Conservation (phyloP, 1,140 invertebrate species). For the Macrocentrus cingulum region DNA sequence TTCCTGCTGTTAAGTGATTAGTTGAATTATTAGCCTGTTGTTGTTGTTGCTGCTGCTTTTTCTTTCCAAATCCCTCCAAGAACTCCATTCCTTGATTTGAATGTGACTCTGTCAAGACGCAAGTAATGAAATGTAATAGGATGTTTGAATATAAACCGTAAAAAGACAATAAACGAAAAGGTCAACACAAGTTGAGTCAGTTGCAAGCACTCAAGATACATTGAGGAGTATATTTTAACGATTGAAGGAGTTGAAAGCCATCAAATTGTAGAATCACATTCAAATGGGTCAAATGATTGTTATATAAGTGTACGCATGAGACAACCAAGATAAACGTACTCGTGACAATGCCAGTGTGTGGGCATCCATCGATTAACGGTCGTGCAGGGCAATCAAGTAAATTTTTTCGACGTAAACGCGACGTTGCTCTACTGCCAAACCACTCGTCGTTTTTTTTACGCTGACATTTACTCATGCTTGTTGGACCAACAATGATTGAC, state of each 20-base stretch:
- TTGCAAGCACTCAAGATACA: not conserved
- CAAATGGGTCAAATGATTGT: not conserved
- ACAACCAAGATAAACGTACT: slow-evolving; percentile 10
- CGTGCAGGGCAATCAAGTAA: not conserved
- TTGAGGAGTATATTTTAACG: not conserved
- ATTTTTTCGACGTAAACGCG: slow-evolving; percentile 22
- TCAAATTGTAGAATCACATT: not conserved
- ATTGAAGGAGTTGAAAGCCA: not conserved
- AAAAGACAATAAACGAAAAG: slow-evolving; percentile 4
- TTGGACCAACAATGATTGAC: not conserved
- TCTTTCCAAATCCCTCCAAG: slow-evolving; percentile 56
- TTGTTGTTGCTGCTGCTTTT: slow-evolving; percentile 49
- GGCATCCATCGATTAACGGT: not conserved
- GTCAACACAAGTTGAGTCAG: slow-evolving; percentile 5
- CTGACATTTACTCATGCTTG: not conserved
- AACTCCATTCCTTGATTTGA: slow-evolving; percentile 58
- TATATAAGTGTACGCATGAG: not conserved
- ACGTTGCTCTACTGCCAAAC: not conserved
- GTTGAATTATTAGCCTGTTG: slow-evolving; percentile 34
- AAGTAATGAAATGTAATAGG: slow-evolving; percentile 31
- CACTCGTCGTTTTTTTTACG: not conserved
- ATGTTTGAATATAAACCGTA: slow-evolving; percentile 25
- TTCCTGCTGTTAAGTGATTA: slow-evolving; percentile 46
- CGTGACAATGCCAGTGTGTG: not conserved
- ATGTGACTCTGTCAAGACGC: slow-evolving; percentile 47